phyloP scores from a whole-genome alignment of 2,797 vertebrate species.

The Halcyon chelicuti region DNA sequence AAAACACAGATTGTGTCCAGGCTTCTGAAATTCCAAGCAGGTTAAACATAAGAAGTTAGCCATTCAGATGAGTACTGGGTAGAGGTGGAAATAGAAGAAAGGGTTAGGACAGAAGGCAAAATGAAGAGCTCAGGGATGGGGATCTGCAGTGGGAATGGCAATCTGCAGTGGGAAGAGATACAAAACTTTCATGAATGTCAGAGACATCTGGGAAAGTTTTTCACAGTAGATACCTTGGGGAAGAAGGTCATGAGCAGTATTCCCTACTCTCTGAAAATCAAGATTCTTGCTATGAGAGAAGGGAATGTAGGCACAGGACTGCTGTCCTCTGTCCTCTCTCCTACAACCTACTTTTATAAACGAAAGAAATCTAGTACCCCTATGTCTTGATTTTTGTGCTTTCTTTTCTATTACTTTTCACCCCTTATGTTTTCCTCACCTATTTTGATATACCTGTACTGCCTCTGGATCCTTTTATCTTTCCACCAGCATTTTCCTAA shows the following conservation, averaged over 20 bases:
- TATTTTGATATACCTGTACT: not conserved
- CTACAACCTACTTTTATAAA: not conserved
- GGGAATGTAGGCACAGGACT: not conserved
- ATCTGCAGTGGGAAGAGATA: not conserved
- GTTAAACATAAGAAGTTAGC: not conserved
- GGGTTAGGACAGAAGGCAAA: not conserved
- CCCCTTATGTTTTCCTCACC: not conserved
- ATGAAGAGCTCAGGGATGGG: not conserved
- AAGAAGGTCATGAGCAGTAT: not conserved
- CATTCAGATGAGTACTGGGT: not conserved
- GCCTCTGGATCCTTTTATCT: not conserved
- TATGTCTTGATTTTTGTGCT: not conserved
- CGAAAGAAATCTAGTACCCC: not conserved
- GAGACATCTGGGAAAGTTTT: not conserved
- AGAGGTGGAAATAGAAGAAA: not conserved
- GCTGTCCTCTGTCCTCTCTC: not conserved
- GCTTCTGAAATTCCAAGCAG: not conserved
- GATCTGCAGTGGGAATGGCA: not conserved
- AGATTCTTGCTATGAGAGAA: not conserved
- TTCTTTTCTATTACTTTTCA: not conserved
- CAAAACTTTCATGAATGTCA: not conserved
- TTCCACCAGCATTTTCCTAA: not conserved
- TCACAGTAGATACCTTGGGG: fast-evolving
- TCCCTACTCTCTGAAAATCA: not conserved
- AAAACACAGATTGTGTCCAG: not conserved